Base-by-base conservation (phyloP, 2,113 vertebrate species). In the Pachypanchax playfairii region DNA sequence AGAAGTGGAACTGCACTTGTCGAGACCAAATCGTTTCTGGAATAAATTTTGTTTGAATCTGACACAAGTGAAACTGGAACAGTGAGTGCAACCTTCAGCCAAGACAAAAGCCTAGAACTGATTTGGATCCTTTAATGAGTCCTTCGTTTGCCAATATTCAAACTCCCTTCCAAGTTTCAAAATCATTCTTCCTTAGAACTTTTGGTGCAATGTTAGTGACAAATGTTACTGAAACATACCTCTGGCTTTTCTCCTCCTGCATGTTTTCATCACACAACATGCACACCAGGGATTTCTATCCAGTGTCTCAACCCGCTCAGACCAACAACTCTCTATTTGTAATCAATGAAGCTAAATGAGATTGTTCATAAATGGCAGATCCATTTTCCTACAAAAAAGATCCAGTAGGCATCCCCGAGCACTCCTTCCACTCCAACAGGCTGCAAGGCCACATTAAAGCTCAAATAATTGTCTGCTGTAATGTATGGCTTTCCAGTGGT, bases 381-480 rank as follows among this genome's bases (percentile, higher is more conserved):
- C 41, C 65, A 35, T 18, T 68, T 59, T 43, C 67, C 56, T 57
- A 60, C 29, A 42, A 44, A 51, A 18, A 48, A 66, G 17, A 53
- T 25, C 47, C 28, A 46, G 38, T 1, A 47, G 24, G 12, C 41
- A 59, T 46, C 52, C 12, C 29, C 1, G 29, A 46, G 42, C 47
- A 56, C 24, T 22, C 44, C 43, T 59, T 41, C 13, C 38, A n/a
- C 41, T 57, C 61, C 44, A 46, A 71, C 22, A 28, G 56, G 66
- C 60, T 59, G 62, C 31, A n/a, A 70, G 48, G 9, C 21, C 15
- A 25, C 59, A 63, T 74, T 72, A 63, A 73, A 48, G 78, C 36
- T 57, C 56, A 50, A 78, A 72, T 52, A 67, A 85, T 80, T 65
- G 75, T 75, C 67, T 64, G 63, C 25, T 6, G 67, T 77, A 80